Evolutionary conservation across 2,888 invertebrate genomes (phyloP).

Genomic region (Pilophorus perplexus): DNA sequence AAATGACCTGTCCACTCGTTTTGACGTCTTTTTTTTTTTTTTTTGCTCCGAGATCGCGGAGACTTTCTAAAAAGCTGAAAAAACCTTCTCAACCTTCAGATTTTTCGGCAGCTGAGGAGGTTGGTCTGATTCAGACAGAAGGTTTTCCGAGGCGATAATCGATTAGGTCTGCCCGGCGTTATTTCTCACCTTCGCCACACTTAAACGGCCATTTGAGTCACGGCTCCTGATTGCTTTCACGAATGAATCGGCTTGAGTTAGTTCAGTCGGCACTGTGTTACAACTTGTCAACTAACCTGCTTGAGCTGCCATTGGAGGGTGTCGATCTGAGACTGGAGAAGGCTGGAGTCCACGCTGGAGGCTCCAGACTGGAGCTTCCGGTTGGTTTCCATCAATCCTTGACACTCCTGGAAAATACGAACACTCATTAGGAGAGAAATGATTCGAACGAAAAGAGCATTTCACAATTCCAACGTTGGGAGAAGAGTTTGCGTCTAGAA

Average conservation of each 20-base stretch:
- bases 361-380: conserved; percentile 51
- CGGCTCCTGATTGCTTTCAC: conserved; percentile 28
- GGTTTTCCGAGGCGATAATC: conserved; percentile 10
- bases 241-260: not conserved
- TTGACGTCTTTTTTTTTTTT: no score
- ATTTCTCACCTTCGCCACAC: not conserved
- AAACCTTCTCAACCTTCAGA: no score
- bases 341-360: conserved; percentile 57
- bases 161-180: conserved; percentile 26
- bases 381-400: conserved; percentile 54
- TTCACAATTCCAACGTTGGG: no score
- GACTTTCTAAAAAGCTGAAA: no score
- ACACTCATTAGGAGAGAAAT: not conserved
- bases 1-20: no score
- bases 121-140: conserved; percentile 2
- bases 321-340: conserved; percentile 65
- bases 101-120: no score
- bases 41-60: no score
- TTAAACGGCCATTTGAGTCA: conserved; percentile 18
- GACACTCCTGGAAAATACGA: conserved; percentile 54
- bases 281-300: no score
- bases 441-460: no score
- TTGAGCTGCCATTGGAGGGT: conserved; percentile 70
- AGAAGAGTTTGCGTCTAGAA: no score
- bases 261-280: no score